Evolutionary conservation across 2,113 vertebrate species (phyloP), one percentile per base, ranked within the genome.

Genomic region (Thymallus thymallus): DNA sequence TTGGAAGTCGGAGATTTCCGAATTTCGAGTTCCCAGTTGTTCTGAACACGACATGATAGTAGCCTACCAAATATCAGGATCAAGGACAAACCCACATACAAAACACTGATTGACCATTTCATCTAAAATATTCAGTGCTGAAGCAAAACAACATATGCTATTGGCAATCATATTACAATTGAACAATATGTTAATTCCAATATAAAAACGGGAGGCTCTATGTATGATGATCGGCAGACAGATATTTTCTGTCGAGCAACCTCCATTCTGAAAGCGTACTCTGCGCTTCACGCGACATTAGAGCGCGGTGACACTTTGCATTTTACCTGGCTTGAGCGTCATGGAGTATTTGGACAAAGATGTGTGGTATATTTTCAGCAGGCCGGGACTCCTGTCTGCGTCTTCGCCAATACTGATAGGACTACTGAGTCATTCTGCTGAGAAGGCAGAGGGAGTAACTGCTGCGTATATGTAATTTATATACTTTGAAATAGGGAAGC

Each of bases 271-370:
- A 41, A 41, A 60, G 32, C 9, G 20, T 55, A 61, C 56, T 26
- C 7, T 41, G 35, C 35, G 35, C 35, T 41, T 41, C 35, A 41
- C 23, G 16, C 46, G 41, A 22, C 67, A 69, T 69, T 66, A 71
- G n/a, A 79, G 61, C 30, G 71, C 83, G 26, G 70, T 82, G 79
- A 82, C 85, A 82, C 84, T 84, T 79, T 81, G 60, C 69, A 26
- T 88, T 83, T 78, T 56, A 75, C 82, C 76, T 70, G 72, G 29
- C 58, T 51, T 76, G 60, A 10, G 71, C 63, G 70, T 76, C 71
- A 12, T 18, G 32, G 65, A 18, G 30, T 23, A 35, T 41, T 41
- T 87, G 72, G 83, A 81, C 23, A 72, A 75, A 61, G 71, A 71
- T 18, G 48, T 51, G 48, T 51, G 16, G 13, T 16, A 51, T 51